Percentiles rank a stretch among this genome's conserved stretches.
These are phyloP conservation scores for Melanotaenia trifasciata DNA, from an alignment of 2,797 vertebrate species.

Conservation along the genomic window DNA sequence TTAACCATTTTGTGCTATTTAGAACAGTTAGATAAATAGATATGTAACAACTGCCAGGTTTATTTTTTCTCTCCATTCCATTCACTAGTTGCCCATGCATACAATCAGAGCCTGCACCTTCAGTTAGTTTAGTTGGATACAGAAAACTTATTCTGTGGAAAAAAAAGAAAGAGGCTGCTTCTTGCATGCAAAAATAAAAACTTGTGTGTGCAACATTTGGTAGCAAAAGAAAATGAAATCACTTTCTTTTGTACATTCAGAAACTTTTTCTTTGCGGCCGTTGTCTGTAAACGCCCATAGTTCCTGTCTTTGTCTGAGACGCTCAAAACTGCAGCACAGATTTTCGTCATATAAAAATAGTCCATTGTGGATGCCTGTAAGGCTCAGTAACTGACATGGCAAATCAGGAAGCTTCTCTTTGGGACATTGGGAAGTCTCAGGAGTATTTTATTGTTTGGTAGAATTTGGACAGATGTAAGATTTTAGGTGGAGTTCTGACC, in stretches of 20 bases:
- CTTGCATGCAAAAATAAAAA: slow-evolving; percentile 13
- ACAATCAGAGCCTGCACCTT: background rate
- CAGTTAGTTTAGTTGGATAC: background rate
- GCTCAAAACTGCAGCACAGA: slow-evolving; percentile 1
- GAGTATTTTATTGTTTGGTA: background rate
- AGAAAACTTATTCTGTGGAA: background rate
- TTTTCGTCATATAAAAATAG: background rate
- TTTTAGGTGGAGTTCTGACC: background rate
- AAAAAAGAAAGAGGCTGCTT: background rate
- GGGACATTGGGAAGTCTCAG: background rate
- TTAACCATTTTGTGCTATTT: too few relatives aligned
- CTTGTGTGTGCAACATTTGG: background rate
- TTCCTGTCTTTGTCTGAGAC: slow-evolving; percentile 19
- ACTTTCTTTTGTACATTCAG: background rate
- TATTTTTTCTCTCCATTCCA: background rate
- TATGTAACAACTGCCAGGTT: background rate
- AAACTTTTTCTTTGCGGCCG: background rate
- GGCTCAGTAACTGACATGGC: background rate
- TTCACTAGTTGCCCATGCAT: background rate
- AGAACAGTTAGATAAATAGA: background rate
- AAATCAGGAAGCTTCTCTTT: slow-evolving; percentile 6
- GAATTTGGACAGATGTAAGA: background rate
- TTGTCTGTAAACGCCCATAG: slow-evolving; percentile 2
- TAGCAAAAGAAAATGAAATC: background rate
- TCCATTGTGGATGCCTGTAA: background rate